These are phyloP conservation scores for Drymodes brunneopygia DNA, from an alignment of 2,113 vertebrate genomes.

Conservation along the genomic window DNA sequence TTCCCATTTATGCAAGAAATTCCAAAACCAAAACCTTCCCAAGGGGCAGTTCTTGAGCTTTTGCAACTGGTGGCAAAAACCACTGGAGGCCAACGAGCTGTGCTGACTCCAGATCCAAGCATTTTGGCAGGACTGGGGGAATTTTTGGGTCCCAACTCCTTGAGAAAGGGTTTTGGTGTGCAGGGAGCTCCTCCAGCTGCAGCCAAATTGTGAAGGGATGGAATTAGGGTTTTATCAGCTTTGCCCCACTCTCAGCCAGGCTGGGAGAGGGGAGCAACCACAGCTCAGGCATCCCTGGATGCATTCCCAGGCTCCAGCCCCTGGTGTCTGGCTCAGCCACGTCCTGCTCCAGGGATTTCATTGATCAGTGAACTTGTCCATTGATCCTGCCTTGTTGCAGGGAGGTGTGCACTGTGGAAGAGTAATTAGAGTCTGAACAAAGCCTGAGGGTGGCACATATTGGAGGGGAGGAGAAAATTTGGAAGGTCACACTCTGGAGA, in stretches of 20 bases:
- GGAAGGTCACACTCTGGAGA: neutral
- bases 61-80: neutral
- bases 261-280: neutral
- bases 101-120: neutral
- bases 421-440: neutral
- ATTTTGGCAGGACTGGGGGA: neutral
- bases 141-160: too few relatives aligned
- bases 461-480: neutral
- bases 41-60: neutral
- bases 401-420: neutral
- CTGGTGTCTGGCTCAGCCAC: neutral
- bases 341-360: neutral
- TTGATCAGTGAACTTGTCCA: neutral
- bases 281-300: neutral
- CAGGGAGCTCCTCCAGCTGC: neutral
- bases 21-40: neutral
- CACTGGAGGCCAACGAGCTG: rapidly evolving
- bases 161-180: rapidly evolving
- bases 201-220: neutral
- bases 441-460: neutral
- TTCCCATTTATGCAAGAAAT: neutral
- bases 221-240: neutral
- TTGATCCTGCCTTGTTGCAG: neutral
- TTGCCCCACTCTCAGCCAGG: neutral
- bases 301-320: neutral